Evolutionary conservation across 1,140 invertebrate species (phyloP), one percentile per base, ranked within the genome.

Genomic region (Eubasilissa regina): DNA sequence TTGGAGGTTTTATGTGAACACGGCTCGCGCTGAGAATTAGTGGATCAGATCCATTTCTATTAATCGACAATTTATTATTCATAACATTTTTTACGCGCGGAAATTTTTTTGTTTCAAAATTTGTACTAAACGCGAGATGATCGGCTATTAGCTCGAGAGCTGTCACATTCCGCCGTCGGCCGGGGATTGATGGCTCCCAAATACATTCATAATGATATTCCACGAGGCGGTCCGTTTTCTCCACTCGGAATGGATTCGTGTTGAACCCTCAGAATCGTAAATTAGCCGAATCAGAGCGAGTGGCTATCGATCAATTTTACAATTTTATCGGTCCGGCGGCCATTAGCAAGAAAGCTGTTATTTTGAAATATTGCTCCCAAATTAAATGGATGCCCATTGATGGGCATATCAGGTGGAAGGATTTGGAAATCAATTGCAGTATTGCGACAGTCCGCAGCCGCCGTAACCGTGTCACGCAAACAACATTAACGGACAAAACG

Each of bases 291-390:
- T 15, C 43, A 70, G 21, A 70, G 45, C 17, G 68, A 73, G 51
- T 13, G 9, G 11, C 47, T 19, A 73, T 73, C 68, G 35, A 73
- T 73, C 68, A 73, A 51, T 73, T 53, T 73, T 73, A 73, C 47
- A 47, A 55, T 73, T 73, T 73, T 53, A 73, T 73, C 19, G 68
- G 47, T 55, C 21, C 15, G 48, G 47, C 10, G 48, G 25, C 35
- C 51, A 55, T 73, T 73, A 73, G 48, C 47, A 19, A 55, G 68
- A 73, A 73, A 73, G 68, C 68, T 73, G 68, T 73, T 73, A 55
- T 73, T 73, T 73, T 53, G 68, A 73, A 73, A 53, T 55, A 53
- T 73, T 15, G 68, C 25, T 8, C 43, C 66, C 44, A 70, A 68
- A 70, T 70, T 11, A 64, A 64, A 25, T 25, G 10, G 60, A 35